A percentile compares a stretch with the other conserved stretches of the same genome.
phyloP scores from a whole-genome alignment of 2,113 vertebrate genomes.

The Ochotona curzoniae region DNA sequence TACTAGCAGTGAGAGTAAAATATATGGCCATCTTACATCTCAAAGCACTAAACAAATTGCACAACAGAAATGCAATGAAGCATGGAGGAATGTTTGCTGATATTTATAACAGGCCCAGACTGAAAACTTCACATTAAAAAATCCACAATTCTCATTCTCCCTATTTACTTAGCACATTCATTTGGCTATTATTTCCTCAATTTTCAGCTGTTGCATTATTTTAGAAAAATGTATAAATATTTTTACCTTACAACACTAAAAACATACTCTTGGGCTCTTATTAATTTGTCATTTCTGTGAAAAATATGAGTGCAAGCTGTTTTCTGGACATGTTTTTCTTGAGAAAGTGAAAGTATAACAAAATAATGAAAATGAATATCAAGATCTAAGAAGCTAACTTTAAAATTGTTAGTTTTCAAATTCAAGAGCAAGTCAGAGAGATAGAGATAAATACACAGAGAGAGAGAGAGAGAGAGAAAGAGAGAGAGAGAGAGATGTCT shows the following conservation, averaged over 20 bases:
- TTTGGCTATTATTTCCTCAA: constrained; percentile 62
- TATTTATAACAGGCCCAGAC: constrained; percentile 79
- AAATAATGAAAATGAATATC: background rate
- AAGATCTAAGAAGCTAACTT: background rate
- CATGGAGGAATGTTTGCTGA: constrained; percentile 66
- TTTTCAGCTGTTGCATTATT: constrained; percentile 49
- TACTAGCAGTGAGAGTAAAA: constrained; percentile 79
- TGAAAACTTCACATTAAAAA: constrained; percentile 72
- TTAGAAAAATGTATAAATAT: constrained; percentile 58
- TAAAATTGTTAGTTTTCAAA: too few species aligned
- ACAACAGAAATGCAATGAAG: constrained; percentile 60
- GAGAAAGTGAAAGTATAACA: background rate
- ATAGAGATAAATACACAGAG: too few species aligned
- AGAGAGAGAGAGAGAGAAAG: too few species aligned
- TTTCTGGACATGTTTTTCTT: constrained; percentile 18
- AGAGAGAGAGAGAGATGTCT: too few species aligned
- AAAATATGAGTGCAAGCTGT: background rate
- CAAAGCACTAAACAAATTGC: constrained; percentile 80
- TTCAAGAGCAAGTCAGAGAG: too few species aligned
- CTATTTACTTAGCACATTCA: constrained; percentile 58
- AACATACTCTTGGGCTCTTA: constrained; percentile 36
- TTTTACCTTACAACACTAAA: constrained; percentile 14
- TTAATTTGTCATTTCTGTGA: constrained; percentile 53
- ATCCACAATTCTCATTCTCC: constrained; percentile 60
- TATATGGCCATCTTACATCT: constrained; percentile 78